Evolutionary conservation across 2,797 vertebrate species (phyloP).

Genomic region (Pogonophryne albipinna): DNA sequence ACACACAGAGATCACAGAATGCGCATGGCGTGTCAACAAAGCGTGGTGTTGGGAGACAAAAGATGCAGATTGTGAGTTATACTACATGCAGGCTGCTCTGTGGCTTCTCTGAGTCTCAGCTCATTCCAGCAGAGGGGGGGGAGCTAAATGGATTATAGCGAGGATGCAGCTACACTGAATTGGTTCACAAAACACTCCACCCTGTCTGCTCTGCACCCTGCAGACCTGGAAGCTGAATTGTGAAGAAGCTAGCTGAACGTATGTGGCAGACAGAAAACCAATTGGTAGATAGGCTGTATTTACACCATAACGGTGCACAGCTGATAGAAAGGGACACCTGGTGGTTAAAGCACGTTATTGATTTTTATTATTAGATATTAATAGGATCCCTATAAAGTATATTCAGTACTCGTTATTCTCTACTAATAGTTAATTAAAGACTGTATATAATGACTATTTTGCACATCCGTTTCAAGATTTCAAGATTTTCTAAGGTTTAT

Average conservation of each 20-base stretch:
- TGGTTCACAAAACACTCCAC: slow-evolving; percentile 44
- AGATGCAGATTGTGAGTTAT: slow-evolving; percentile 26
- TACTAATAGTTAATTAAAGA: too few species aligned
- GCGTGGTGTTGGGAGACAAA: slow-evolving; percentile 33
- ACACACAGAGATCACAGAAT: slow-evolving; percentile 28
- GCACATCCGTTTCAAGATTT: too few species aligned
- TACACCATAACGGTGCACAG: too few species aligned
- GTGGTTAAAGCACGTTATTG: too few species aligned
- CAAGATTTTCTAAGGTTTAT: too few species aligned
- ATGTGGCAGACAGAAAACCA: background rate
- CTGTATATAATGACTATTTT: too few species aligned
- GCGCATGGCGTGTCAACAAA: slow-evolving; percentile 30
- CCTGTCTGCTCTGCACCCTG: slow-evolving; percentile 41
- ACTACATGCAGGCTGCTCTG: slow-evolving; percentile 8
- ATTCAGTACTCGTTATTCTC: too few species aligned
- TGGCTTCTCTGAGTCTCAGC: slow-evolving; percentile 17
- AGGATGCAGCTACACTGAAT: slow-evolving; percentile 53
- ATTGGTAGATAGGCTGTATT: too few species aligned
- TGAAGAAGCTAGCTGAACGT: slow-evolving; percentile 4
- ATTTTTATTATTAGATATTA: too few species aligned
- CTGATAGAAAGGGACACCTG: too few species aligned
- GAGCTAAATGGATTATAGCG: slow-evolving; percentile 49
- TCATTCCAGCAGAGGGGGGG: slow-evolving; percentile 30
- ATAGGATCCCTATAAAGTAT: too few species aligned
- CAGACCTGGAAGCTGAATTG: slow-evolving; percentile 37